A percentile compares a stretch with the other conserved stretches of the same genome.
These are phyloP conservation scores for Gasteruption jaculator DNA, from an alignment of 2,888 invertebrate genomes.

Conservation along the genomic window DNA sequence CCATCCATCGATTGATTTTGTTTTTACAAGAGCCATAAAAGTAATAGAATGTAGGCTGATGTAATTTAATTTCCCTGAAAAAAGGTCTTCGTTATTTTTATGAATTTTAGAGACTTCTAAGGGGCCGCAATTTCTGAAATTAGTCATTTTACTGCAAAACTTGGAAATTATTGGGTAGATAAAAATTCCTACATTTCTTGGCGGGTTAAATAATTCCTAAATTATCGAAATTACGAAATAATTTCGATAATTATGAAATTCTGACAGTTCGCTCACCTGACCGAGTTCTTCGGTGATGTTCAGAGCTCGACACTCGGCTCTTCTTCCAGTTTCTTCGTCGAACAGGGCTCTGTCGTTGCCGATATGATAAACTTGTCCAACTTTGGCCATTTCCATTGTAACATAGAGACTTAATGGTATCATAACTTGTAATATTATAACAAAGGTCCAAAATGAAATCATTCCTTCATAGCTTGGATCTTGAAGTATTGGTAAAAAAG, in stretches of 20 bases:
- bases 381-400: slow-evolving; percentile 93
- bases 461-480: slow-evolving; percentile 72
- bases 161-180: no score
- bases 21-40: no score
- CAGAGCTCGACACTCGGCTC: slow-evolving; percentile 85
- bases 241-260: no score
- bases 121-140: no score
- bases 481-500: slow-evolving; percentile 63
- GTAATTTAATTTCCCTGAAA: no score
- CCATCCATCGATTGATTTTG: no score
- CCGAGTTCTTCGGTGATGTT: slow-evolving; percentile 98
- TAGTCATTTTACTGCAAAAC: no score
- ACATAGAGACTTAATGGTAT: slow-evolving; percentile 96
- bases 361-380: slow-evolving; percentile 93
- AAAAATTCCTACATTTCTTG: slow-evolving; percentile 1
- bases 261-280: slow-evolving; percentile 65
- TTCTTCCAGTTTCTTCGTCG: slow-evolving; percentile 76
- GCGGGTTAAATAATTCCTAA: slow-evolving; percentile 1
- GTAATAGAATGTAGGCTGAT: no score
- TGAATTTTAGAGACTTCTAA: no score
- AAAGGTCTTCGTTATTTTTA: no score
- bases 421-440: slow-evolving; percentile 94
- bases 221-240: not conserved
- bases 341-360: slow-evolving; percentile 85
- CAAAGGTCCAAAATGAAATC: slow-evolving; percentile 90